These are phyloP conservation scores for Ceratosolen solmsi DNA, from an alignment of 1,140 invertebrate genomes.

Conservation along the genomic window DNA sequence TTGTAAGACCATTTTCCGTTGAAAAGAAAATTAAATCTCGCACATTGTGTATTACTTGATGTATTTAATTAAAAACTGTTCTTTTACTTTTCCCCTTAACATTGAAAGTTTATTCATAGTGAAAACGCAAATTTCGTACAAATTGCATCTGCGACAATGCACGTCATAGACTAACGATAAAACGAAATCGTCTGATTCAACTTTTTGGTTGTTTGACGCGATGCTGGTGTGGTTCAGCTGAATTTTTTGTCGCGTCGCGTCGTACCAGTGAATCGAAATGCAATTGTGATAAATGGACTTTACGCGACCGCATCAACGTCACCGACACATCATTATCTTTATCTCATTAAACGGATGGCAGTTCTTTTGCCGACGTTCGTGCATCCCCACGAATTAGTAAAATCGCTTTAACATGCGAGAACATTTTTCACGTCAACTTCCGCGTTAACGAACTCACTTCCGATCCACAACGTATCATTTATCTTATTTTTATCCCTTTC, in stretches of 20 bases:
- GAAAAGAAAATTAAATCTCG: too few relatives aligned
- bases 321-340: slow-evolving; percentile 46
- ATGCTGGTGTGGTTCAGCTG: background rate
- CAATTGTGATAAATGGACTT: slow-evolving; percentile 61
- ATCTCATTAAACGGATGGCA: slow-evolving; percentile 44
- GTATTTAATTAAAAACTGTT: too few relatives aligned
- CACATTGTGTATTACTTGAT: too few relatives aligned
- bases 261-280: slow-evolving; percentile 57
- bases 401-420: slow-evolving; percentile 22
- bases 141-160: background rate
- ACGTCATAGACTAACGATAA: background rate
- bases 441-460: slow-evolving; percentile 32
- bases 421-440: slow-evolving; percentile 47
- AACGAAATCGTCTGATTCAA: background rate
- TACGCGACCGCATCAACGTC: slow-evolving; percentile 39
- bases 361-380: slow-evolving; percentile 15
- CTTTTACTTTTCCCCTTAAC: too few relatives aligned
- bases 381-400: slow-evolving; percentile 36
- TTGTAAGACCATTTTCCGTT: too few relatives aligned
- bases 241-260: background rate
- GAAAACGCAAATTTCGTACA: too few relatives aligned
- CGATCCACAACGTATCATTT: slow-evolving; percentile 4
- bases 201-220: background rate
- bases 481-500: slow-evolving; percentile 47
- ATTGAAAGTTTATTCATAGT: too few relatives aligned